Conservation (phyloP, 2,113 vertebrate genomes). For the Boleophthalmus pectinirostris region DNA sequence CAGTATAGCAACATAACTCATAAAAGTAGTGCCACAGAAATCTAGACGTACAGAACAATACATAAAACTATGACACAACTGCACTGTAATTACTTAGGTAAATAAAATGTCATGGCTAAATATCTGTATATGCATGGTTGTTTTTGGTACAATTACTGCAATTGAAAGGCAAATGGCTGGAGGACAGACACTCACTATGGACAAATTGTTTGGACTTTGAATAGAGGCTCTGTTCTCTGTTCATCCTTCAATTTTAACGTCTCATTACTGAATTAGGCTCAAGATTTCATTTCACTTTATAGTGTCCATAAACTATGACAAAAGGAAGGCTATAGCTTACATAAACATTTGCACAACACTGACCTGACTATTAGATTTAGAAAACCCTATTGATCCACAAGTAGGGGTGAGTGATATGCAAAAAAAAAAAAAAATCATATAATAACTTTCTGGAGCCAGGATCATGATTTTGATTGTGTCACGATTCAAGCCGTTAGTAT, state of each 20-base stretch:
- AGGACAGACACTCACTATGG: background rate
- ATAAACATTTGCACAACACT: background rate
- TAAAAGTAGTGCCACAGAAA: too few species aligned
- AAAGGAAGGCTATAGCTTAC: background rate
- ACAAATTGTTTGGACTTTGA: background rate
- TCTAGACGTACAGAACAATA: too few species aligned
- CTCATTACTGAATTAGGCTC: constrained; percentile 2
- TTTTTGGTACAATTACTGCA: background rate
- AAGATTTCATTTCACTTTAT: background rate
- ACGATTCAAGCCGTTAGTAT: too few species aligned
- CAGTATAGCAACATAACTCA: too few species aligned
- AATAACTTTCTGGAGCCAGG: too few species aligned
- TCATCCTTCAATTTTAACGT: background rate
- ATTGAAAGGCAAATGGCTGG: background rate
- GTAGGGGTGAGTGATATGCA: too few species aligned
- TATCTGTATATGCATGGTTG: background rate
- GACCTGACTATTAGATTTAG: background rate
- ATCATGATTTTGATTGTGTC: too few species aligned
- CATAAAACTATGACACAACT: too few species aligned
- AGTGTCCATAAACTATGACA: background rate
- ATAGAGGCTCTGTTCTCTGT: background rate
- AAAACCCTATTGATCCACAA: too few species aligned
- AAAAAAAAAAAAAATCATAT: too few species aligned
- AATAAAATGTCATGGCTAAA: background rate
- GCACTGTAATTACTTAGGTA: too few species aligned